phyloP scores from a whole-genome alignment of 2,113 vertebrate species.

The Gnathonemus echidnorhynchus region DNA sequence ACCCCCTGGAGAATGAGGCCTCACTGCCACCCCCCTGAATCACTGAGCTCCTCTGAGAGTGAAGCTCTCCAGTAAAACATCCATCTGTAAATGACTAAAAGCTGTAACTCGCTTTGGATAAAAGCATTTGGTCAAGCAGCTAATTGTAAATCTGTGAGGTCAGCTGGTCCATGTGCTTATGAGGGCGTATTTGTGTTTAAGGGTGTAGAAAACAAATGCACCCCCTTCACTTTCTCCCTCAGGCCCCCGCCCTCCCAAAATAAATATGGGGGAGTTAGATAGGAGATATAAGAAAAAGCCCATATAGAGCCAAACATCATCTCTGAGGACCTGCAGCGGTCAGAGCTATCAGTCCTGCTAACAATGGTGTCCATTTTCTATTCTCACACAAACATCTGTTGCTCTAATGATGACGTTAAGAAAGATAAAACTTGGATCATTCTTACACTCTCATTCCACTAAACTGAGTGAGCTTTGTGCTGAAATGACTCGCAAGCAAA shows the following conservation, averaged over 20 bases:
- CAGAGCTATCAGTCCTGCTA: background rate
- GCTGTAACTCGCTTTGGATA: background rate
- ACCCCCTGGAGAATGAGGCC: background rate
- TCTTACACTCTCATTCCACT: background rate
- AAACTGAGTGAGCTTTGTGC: background rate
- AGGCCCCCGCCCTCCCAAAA: background rate
- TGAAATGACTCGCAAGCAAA: background rate
- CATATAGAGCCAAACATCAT: background rate
- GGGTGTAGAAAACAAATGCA: background rate
- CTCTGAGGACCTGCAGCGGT: background rate
- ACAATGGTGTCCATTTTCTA: background rate
- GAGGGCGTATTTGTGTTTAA: background rate
- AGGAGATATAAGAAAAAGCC: background rate
- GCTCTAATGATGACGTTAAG: background rate
- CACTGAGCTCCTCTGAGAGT: background rate
- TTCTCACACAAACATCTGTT: background rate
- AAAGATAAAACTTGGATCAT: background rate
- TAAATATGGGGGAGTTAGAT: background rate
- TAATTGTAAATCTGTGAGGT: background rate
- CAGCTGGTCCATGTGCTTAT: background rate
- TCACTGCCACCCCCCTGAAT: background rate
- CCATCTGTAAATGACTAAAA: background rate
- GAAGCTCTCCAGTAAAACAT: background rate
- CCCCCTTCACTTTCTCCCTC: background rate
- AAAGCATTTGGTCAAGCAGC: background rate